Evolutionary conservation across 2,113 vertebrate species (phyloP).

Genomic region (Notechis scutatus): DNA sequence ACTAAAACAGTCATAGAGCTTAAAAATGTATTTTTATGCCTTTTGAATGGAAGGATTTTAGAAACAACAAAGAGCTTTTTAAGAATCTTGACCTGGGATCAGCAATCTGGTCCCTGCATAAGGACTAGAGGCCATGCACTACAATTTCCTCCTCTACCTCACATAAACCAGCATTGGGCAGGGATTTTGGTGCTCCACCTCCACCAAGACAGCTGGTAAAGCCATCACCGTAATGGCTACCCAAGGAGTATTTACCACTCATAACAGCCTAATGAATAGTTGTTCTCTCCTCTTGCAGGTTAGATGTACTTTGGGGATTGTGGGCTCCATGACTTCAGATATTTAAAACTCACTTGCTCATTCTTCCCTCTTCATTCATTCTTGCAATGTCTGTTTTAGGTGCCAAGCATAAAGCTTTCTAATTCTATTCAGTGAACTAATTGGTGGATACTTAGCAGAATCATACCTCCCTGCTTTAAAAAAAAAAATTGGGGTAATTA

Average conservation of each 20-base stretch:
- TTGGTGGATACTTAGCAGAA: neutral
- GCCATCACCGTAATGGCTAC: neutral
- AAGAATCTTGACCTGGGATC: neutral
- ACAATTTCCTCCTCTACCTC: neutral
- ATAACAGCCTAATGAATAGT: neutral
- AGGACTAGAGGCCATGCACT: neutral
- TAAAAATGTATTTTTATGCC: neutral
- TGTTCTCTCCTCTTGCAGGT: neutral
- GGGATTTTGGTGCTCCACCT: neutral
- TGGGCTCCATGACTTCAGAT: neutral
- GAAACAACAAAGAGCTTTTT: neutral
- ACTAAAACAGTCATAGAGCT: neutral
- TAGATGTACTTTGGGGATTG: neutral
- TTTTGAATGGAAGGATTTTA: neutral
- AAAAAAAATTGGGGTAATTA: neutral
- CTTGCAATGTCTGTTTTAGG: neutral
- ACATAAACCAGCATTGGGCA: neutral
- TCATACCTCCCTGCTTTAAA: neutral
- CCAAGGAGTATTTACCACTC: neutral
- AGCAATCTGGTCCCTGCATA: neutral
- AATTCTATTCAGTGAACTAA: neutral
- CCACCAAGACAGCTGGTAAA: neutral
- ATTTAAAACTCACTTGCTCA: neutral
- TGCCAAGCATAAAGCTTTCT: neutral
- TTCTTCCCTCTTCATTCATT: neutral